A percentile compares a stretch with the other conserved stretches of the same genome.
Conservation (phyloP, 2,888 invertebrate genomes). For the Dasypolia templi region DNA sequence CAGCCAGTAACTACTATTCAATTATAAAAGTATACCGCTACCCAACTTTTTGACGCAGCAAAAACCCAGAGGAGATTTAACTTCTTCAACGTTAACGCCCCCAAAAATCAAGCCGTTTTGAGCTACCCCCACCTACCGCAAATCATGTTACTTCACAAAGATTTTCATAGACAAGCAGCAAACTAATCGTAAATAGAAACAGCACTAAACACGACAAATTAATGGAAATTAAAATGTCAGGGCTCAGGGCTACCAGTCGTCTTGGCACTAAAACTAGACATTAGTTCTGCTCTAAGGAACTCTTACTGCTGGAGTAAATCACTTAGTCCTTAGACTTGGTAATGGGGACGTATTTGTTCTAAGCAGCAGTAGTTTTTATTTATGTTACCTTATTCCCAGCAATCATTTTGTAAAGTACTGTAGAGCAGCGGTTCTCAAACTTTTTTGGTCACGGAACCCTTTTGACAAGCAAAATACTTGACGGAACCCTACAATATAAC, state of each 20-base stretch:
- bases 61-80: not conserved
- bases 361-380: not conserved
- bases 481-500: too few relatives aligned
- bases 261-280: conserved; percentile 33
- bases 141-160: not conserved
- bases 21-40: not conserved
- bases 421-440: too few relatives aligned
- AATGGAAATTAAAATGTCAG: conserved; percentile 9
- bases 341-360: conserved; percentile 13
- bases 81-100: not conserved
- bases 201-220: conserved; percentile 21
- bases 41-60: not conserved
- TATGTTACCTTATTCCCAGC: not conserved
- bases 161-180: not conserved
- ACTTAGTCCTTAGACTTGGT: conserved; percentile 25
- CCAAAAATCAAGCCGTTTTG: not conserved
- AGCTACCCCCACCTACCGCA: not conserved
- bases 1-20: not conserved
- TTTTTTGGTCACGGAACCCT: too few relatives aligned
- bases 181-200: conserved; percentile 6
- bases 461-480: too few relatives aligned
- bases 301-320: conserved; percentile 31
- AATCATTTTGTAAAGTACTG: not conserved
- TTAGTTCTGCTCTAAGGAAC: conserved; percentile 28
- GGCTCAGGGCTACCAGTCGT: conserved; percentile 3